Evolutionary conservation across 2,888 invertebrate genomes (phyloP).

Genomic region (Ectemnius cavifrons): DNA sequence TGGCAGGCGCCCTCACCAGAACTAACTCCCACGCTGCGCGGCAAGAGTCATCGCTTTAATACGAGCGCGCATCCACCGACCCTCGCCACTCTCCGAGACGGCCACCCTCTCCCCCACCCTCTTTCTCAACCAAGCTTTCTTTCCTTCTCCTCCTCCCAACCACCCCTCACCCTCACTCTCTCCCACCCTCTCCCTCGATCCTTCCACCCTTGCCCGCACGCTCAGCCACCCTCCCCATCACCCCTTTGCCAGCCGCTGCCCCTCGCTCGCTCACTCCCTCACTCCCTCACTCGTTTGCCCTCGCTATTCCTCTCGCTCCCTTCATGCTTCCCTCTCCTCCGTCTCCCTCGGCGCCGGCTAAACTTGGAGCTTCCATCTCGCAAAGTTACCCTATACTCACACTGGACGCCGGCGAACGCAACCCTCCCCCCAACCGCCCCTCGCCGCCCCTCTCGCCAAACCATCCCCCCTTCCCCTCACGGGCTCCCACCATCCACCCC

Average conservation of each 20-base stretch:
- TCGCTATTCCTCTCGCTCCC: not conserved
- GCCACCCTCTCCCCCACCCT: not conserved
- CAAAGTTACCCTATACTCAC: too few relatives aligned
- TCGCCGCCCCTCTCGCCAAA: not conserved
- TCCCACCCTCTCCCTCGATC: not conserved
- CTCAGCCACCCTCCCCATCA: not conserved
- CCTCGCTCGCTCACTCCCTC: too few relatives aligned
- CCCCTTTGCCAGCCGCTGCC: too few relatives aligned
- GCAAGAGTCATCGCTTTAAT: conserved; percentile 62
- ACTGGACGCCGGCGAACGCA: too few relatives aligned
- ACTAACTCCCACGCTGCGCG: conserved; percentile 77
- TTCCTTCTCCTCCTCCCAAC: not conserved
- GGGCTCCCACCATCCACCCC: not conserved
- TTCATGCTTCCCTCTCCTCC: not conserved
- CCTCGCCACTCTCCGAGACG: conserved; percentile 13
- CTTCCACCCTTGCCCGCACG: not conserved
- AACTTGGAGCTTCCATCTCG: too few relatives aligned
- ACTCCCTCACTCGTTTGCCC: too few relatives aligned
- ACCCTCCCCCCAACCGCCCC: too few relatives aligned
- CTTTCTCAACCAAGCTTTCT: not conserved
- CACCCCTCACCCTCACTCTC: not conserved
- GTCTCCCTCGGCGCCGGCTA: too few relatives aligned
- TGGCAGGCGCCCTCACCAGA: conserved; percentile 77
- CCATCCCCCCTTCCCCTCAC: not conserved
- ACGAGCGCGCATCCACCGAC: conserved; percentile 68